These are phyloP conservation scores for Oreortyx pictus DNA, from an alignment of 2,797 vertebrate genomes.

Conservation along the genomic window DNA sequence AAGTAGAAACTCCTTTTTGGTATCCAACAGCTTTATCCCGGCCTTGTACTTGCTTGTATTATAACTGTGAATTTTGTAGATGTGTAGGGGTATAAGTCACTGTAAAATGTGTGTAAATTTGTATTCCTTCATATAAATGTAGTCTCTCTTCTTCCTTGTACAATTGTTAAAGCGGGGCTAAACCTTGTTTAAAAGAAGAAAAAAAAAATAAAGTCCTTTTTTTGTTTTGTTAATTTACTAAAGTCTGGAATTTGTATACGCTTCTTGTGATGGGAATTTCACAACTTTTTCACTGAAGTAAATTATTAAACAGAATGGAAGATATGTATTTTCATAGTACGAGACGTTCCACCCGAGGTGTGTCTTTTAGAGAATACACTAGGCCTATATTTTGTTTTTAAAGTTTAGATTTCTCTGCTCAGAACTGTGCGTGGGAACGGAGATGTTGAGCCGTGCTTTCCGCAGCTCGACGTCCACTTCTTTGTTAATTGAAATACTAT, in stretches of 20 bases:
- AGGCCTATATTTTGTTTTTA: constrained; percentile 80
- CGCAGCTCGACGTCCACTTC: constrained; percentile 63
- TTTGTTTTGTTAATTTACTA: constrained; percentile 79
- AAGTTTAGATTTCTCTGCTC: constrained; percentile 81
- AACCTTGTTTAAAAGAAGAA: constrained; percentile 43
- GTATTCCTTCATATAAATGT: constrained; percentile 79
- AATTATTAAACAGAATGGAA: constrained; percentile 83
- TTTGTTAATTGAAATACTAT: constrained; percentile 78
- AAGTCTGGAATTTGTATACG: constrained; percentile 77
- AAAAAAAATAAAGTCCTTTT: constrained; percentile 64
- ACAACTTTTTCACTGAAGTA: constrained; percentile 83
- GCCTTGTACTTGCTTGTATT: constrained; percentile 80
- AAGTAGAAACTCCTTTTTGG: constrained; percentile 72
- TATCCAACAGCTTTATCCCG: constrained; percentile 75
- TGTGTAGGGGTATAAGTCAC: constrained; percentile 78
- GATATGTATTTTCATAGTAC: constrained; percentile 85
- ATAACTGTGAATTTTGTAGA: constrained; percentile 85
- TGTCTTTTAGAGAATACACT: constrained; percentile 81
- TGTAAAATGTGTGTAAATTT: constrained; percentile 84
- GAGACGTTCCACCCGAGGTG: constrained; percentile 69
- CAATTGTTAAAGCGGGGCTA: constrained; percentile 76
- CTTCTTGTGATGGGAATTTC: constrained; percentile 75
- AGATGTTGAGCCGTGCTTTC: constrained; percentile 63
- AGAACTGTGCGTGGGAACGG: constrained; percentile 73
- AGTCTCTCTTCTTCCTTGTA: constrained; percentile 73